Percentiles rank a stretch among this genome's conserved stretches.
Conservation (phyloP, 2,113 vertebrate genomes). For the Aegithalos caudatus region DNA sequence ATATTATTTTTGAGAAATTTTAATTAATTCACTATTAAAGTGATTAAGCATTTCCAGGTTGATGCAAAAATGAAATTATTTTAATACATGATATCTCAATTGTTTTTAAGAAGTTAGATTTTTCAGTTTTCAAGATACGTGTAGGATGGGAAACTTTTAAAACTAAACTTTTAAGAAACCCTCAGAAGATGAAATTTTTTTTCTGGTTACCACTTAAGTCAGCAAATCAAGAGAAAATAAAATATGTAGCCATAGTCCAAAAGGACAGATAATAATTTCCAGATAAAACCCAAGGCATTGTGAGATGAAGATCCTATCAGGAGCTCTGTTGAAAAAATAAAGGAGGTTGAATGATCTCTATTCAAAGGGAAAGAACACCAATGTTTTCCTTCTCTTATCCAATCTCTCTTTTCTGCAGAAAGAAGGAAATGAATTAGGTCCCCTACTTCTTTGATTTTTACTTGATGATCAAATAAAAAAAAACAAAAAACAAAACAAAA, state of each 20-base stretch:
- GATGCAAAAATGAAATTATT: neutral
- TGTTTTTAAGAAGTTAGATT: neutral
- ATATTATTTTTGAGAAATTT: neutral
- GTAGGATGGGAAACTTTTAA: neutral
- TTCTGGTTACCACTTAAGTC: neutral
- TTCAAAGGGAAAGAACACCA: neutral
- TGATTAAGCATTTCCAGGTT: neutral
- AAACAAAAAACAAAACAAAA: too few species aligned
- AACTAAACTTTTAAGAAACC: neutral
- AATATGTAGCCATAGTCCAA: neutral
- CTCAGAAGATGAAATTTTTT: neutral
- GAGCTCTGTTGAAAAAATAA: neutral
- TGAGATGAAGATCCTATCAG: neutral
- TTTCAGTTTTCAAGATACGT: neutral
- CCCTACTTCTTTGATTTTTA: neutral
- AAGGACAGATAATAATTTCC: neutral
- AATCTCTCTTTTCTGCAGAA: neutral
- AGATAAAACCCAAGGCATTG: neutral
- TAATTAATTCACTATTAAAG: neutral
- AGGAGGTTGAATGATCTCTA: neutral
- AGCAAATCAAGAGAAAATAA: neutral
- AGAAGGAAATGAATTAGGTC: neutral
- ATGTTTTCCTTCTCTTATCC: neutral
- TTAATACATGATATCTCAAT: neutral
- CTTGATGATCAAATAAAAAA: neutral